These are phyloP conservation scores for Chlorops oryzae DNA, from an alignment of 1,140 invertebrate genomes.

Conservation along the genomic window DNA sequence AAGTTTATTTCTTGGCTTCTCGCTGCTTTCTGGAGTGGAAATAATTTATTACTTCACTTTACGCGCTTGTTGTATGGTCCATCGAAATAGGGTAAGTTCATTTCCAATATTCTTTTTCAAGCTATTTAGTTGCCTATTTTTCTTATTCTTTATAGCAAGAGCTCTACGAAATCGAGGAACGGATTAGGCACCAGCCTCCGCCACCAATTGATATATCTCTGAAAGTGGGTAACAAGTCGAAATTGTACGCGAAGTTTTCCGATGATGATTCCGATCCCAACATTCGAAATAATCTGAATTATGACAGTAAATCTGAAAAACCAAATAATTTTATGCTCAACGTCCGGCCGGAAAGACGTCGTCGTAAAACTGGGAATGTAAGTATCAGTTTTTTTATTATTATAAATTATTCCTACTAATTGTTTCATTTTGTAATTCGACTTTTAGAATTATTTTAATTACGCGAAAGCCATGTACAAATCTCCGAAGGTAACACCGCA, in stretches of 20 bases:
- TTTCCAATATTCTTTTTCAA: not conserved
- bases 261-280: not conserved
- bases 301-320: conserved; percentile 2
- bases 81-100: conserved; percentile 39
- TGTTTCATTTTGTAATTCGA: not conserved
- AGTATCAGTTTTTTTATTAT: not conserved
- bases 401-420: not conserved
- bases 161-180: conserved; percentile 38
- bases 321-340: conserved; percentile 3
- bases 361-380: conserved; percentile 30
- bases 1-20: conserved; percentile 69
- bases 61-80: conserved; percentile 59
- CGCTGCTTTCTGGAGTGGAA: conserved; percentile 64
- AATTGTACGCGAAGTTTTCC: not conserved
- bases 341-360: conserved; percentile 5
- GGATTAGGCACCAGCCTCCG: conserved; percentile 32
- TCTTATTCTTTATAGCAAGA: conserved; percentile 26
- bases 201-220: conserved; percentile 34
- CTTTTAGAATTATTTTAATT: conserved; percentile 26
- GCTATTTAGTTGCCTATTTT: not conserved
- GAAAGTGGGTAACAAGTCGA: conserved; percentile 14
- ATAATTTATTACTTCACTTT: conserved; percentile 67
- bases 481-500: conserved; percentile 22
- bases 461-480: conserved; percentile 29
- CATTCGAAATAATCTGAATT: not conserved